A percentile compares a stretch with the other conserved stretches of the same genome.
These are phyloP conservation scores for Rhogogaster chlorosoma DNA, from an alignment of 2,888 invertebrate species.

Conservation along the genomic window DNA sequence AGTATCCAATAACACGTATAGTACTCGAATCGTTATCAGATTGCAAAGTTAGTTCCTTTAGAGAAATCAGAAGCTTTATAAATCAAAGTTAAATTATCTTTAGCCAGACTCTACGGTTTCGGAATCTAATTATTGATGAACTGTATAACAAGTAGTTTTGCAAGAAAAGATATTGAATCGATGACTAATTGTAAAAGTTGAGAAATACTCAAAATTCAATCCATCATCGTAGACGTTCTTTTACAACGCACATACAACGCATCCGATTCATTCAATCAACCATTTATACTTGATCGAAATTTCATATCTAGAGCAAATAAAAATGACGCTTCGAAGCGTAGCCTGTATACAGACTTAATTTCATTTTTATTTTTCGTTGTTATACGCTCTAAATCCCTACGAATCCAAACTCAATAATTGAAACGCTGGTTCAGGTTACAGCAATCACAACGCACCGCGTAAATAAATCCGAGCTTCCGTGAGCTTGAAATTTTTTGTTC, in stretches of 20 bases:
- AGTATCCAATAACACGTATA: conserved; percentile 15
- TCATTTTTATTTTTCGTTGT: conserved; percentile 15
- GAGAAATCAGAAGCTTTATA: neutral
- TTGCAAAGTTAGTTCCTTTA: conserved; percentile 10
- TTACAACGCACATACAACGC: neutral
- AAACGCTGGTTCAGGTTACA: conserved; percentile 25
- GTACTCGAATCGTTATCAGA: neutral
- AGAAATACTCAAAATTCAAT: neutral
- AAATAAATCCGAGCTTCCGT: conserved; percentile 6
- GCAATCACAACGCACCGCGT: conserved; percentile 18
- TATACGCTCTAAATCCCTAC: neutral
- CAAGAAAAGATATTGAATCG: neutral
- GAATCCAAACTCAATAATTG: conserved; percentile 31
- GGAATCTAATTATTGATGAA: neutral
- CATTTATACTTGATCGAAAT: conserved; percentile 10
- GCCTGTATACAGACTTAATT: neutral
- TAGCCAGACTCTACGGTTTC: neutral
- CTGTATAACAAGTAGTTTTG: neutral
- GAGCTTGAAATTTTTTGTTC: neutral
- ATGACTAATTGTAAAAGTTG: neutral
- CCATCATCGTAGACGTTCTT: neutral
- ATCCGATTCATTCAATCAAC: neutral
- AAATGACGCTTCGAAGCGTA: neutral
- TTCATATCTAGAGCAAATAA: conserved; percentile 15
- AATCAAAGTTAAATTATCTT: neutral